Evolutionary conservation across 2,113 vertebrate genomes (phyloP), one percentile per base, ranked within the genome.

Genomic region (Centropus bengalensis): DNA sequence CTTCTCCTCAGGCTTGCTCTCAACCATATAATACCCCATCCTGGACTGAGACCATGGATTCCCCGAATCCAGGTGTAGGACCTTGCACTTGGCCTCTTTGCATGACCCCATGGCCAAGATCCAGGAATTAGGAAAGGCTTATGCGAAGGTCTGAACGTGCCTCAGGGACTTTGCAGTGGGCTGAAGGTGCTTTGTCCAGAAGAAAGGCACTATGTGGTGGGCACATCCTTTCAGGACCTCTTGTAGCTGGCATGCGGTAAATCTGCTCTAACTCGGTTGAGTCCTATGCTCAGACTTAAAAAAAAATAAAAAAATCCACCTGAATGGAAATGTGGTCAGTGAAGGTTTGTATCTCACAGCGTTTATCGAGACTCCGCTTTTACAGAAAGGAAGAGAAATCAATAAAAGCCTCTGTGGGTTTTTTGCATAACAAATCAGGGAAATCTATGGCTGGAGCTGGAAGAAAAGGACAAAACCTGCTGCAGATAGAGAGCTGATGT

Each of bases 401-500:
- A 78, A 12, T 78, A 74, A 73, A 86, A 82, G 38, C 30, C 52
- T 66, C 69, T 40, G 63, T 51, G 60, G 68, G 21, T 52, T 62
- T 93, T 93, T 93, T 93, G 91, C 82, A 75, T 80, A 78, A 76
- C 81, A 89, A 95, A 89, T 20, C 4, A 0, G 66, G 45, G 33
- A 51, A 91, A 87, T 66, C 82, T 87, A 42, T 77, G 82, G 33
- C 54, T 83, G 24, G 70, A 69, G 66, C 80, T 91, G 66, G 70
- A 74, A 91, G 45, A 36, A 75, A 77, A 69, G 70, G 69, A 85
- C 67, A 94, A 91, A 88, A 63, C 59, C 66, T 42, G 59, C 33
- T 83, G 88, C 85, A 86, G 80, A 70, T 74, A 81, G 85, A 91
- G 84, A 92, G 80, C 76, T 45, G 54, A 49, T 91, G 81, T 70